These are phyloP conservation scores for Dendrolimus punctatus DNA, from an alignment of 1,140 invertebrate species.

Conservation along the genomic window DNA sequence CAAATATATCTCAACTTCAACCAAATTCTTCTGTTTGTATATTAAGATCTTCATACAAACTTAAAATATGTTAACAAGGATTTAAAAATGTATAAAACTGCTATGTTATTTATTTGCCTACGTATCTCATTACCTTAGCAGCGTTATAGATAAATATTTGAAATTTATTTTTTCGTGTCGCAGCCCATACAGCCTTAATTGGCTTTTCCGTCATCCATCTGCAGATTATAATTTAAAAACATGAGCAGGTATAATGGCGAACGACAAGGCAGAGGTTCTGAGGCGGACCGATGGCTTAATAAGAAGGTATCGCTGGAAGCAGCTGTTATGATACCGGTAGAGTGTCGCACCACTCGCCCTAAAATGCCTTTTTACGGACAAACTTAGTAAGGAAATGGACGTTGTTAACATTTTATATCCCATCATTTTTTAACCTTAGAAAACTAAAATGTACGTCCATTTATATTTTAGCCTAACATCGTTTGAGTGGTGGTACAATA, in stretches of 20 bases:
- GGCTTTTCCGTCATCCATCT: conserved; percentile 20
- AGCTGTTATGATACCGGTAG: conserved; percentile 67
- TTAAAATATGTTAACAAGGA: too few relatives aligned
- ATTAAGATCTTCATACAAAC: too few relatives aligned
- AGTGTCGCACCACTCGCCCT: conserved; percentile 64
- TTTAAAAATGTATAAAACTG: too few relatives aligned
- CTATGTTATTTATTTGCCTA: too few relatives aligned
- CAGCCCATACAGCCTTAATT: conserved; percentile 10
- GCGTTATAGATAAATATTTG: not conserved
- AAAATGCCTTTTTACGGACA: conserved; percentile 41
- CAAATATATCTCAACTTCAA: too few relatives aligned
- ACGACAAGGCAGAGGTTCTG: conserved; percentile 21
- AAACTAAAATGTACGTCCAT: too few relatives aligned
- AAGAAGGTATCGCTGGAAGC: conserved; percentile 63
- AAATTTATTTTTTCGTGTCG: not conserved
- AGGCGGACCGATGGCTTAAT: conserved; percentile 54
- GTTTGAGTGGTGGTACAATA: too few relatives aligned
- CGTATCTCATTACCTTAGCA: too few relatives aligned
- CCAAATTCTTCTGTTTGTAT: too few relatives aligned
- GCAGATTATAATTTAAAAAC: conserved; percentile 51
- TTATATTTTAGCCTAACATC: too few relatives aligned
- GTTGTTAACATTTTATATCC: conserved; percentile 7
- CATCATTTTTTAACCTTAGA: too few relatives aligned
- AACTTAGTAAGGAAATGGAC: conserved; percentile 23
- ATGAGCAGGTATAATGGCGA: conserved; percentile 45